A percentile compares a stretch with the other conserved stretches of the same genome.
Evolutionary conservation across 2,888 invertebrate species (phyloP).

Genomic region (Hanleya hanleyi): DNA sequence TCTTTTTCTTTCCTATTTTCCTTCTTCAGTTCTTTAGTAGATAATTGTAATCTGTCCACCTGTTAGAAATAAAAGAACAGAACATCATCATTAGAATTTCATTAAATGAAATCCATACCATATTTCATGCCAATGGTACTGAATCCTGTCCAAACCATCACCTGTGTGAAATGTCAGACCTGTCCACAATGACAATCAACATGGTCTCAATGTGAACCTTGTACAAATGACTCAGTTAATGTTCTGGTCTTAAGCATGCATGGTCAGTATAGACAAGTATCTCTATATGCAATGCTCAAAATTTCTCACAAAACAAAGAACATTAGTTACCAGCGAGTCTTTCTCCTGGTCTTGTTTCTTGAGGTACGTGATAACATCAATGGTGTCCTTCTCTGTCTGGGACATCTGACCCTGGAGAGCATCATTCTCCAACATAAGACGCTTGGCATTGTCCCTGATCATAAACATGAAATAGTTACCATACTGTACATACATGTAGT

Average conservation of each 20-base stretch:
- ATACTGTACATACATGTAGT: too few species aligned
- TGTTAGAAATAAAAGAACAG: too few species aligned
- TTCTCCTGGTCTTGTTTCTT: constrained; percentile 72
- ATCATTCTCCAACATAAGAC: constrained; percentile 70
- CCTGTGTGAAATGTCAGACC: too few species aligned
- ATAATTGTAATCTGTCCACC: constrained; percentile 65
- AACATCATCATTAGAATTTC: too few species aligned
- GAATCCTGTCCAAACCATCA: too few species aligned
- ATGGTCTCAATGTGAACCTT: too few species aligned
- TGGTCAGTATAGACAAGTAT: too few species aligned
- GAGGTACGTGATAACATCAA: constrained; percentile 72
- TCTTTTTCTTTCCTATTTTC: constrained; percentile 69
- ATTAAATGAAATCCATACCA: neutral
- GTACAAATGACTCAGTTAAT: too few species aligned
- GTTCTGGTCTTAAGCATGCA: too few species aligned
- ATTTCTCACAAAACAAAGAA: neutral
- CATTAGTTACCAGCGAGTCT: constrained; percentile 61
- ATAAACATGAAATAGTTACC: neutral
- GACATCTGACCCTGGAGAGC: constrained; percentile 67
- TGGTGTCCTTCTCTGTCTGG: constrained; percentile 72
- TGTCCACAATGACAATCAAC: too few species aligned
- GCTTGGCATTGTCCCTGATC: constrained; percentile 69
- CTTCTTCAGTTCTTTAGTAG: constrained; percentile 66
- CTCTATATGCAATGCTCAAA: too few species aligned
- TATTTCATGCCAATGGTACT: too few species aligned